Percentiles rank a stretch among this genome's conserved stretches.
Evolutionary conservation across 2,113 vertebrate genomes (phyloP).

Genomic region (Vimba vimba): DNA sequence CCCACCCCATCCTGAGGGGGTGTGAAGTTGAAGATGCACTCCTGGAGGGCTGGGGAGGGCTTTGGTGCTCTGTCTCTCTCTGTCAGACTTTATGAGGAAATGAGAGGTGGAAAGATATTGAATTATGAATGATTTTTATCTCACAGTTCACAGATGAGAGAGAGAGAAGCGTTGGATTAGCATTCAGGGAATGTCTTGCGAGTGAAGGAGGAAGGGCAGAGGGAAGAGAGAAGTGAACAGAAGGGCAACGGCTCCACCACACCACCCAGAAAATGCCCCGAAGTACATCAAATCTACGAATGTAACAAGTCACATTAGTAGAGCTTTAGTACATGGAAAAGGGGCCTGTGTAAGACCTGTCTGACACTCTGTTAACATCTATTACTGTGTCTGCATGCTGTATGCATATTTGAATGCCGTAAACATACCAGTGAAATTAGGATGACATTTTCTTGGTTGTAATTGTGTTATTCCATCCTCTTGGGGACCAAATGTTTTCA

Average conservation of each 20-base stretch:
- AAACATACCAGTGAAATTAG: not conserved
- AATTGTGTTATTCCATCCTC: slow-evolving; percentile 40
- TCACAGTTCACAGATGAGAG: slow-evolving; percentile 57
- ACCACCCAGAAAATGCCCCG: slow-evolving; percentile 31
- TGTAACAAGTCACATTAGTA: slow-evolving; percentile 3
- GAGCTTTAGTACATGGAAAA: not conserved
- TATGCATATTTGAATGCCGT: not conserved
- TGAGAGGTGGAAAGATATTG: slow-evolving; percentile 51
- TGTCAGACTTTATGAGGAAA: slow-evolving; percentile 49
- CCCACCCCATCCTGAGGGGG: slow-evolving; percentile 27
- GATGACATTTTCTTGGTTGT: slow-evolving; percentile 11
- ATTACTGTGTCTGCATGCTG: not conserved
- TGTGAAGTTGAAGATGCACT: slow-evolving; percentile 26
- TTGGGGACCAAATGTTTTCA: slow-evolving; percentile 68
- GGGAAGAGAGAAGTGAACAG: slow-evolving; percentile 15
- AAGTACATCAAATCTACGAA: slow-evolving; percentile 24
- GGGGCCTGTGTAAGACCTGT: not conserved
- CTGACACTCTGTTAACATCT: not conserved
- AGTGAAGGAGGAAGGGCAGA: slow-evolving; percentile 30
- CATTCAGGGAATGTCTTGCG: slow-evolving; percentile 45
- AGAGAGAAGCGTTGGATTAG: slow-evolving; percentile 48
- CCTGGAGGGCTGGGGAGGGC: slow-evolving; percentile 11
- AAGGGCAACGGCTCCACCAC: not conserved
- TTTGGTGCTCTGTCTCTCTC: slow-evolving; percentile 31
- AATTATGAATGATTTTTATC: slow-evolving; percentile 64